A percentile compares a stretch with the other conserved stretches of the same genome.
These are phyloP conservation scores for Zenarchopterus dispar DNA, from an alignment of 2,797 vertebrate species.

Conservation along the genomic window DNA sequence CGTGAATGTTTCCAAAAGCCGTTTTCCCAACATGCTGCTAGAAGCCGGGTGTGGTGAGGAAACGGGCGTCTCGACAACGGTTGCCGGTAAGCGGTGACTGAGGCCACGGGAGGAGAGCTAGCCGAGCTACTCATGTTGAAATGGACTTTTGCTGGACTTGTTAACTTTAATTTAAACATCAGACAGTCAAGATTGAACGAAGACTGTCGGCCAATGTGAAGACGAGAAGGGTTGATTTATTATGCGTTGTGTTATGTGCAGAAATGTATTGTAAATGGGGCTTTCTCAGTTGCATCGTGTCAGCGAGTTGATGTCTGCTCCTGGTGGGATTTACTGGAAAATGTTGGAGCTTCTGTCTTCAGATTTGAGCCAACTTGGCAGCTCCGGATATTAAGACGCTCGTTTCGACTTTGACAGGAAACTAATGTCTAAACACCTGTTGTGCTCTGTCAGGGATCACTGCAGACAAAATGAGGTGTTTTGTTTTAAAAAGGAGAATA, in stretches of 20 bases:
- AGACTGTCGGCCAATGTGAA: no score
- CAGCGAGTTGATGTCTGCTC: not conserved
- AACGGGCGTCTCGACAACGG: constrained; percentile 70
- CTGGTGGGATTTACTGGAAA: no score
- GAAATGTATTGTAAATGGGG: no score
- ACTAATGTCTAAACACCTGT: no score
- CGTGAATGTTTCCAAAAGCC: constrained; percentile 45
- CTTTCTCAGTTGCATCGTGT: constrained; percentile 10
- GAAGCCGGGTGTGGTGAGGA: constrained; percentile 78
- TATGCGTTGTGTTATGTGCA: not conserved
- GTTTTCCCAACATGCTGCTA: constrained; percentile 72
- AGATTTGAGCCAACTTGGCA: no score
- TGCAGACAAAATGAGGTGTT: no score
- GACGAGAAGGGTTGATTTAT: rapidly evolving
- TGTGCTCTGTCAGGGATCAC: no score
- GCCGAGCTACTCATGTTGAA: constrained; percentile 25
- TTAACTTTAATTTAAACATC: constrained; percentile 26
- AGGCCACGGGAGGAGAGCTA: constrained; percentile 44
- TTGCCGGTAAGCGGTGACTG: constrained; percentile 74
- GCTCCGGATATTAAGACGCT: no score
- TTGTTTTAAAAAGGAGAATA: no score
- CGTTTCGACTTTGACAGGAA: no score
- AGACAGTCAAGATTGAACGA: not conserved
- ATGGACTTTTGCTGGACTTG: constrained; percentile 7
- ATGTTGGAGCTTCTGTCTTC: no score